Evolutionary conservation across 2,888 invertebrate species (phyloP).

Genomic region (Dinocampus coccinellae): DNA sequence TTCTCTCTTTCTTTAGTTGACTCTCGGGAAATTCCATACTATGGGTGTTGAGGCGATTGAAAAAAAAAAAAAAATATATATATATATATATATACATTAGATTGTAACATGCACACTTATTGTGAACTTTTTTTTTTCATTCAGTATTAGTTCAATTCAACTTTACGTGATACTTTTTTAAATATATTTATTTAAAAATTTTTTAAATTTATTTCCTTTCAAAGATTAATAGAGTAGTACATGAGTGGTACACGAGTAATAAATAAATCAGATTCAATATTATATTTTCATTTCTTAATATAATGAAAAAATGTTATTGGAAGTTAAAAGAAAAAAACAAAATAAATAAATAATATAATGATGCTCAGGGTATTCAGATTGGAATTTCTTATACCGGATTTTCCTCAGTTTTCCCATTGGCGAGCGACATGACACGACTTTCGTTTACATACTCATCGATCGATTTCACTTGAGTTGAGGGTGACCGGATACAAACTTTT

Average conservation of each 20-base stretch:
- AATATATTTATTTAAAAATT: neutral
- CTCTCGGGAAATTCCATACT: conserved; percentile 24
- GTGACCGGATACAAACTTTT: conserved; percentile 40
- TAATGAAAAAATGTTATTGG: neutral
- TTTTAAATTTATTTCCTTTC: too few relatives aligned
- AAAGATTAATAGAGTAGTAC: too few relatives aligned
- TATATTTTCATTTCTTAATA: neutral
- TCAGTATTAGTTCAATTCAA: neutral
- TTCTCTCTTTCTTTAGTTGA: conserved; percentile 7
- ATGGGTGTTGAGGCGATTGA: conserved; percentile 21
- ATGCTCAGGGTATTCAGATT: conserved; percentile 18
- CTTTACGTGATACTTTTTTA: neutral
- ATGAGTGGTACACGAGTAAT: neutral
- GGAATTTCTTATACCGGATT: conserved; percentile 20
- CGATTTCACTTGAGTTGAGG: conserved; percentile 30
- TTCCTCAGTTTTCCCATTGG: neutral
- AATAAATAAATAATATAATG: neutral
- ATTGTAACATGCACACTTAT: conserved; percentile 3
- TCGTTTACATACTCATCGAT: conserved; percentile 12
- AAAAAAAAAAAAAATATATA: too few relatives aligned
- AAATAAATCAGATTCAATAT: neutral
- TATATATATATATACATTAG: too few relatives aligned
- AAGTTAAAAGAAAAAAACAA: neutral
- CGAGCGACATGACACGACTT: conserved; percentile 13
- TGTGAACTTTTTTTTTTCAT: neutral